A percentile compares a stretch with the other conserved stretches of the same genome.
Evolutionary conservation across 2,888 invertebrate genomes (phyloP).

Genomic region (Pyrrhia umbra): DNA sequence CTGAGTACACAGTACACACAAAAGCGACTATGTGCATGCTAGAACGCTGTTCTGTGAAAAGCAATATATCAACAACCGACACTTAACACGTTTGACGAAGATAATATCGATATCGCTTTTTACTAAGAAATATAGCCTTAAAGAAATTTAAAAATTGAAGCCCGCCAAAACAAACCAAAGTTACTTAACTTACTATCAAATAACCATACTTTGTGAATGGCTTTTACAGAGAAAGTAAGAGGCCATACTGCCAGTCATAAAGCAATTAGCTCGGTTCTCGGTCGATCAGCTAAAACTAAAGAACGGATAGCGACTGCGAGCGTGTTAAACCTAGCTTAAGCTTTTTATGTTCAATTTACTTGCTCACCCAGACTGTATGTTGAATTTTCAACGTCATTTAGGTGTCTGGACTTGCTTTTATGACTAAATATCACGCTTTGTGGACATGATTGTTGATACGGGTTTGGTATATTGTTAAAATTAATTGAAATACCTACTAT

Average conservation of each 20-base stretch:
- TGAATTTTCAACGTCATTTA: conserved; percentile 12
- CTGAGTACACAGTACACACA: conserved; percentile 20
- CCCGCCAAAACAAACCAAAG: background rate
- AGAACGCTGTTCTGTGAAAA: conserved; percentile 37
- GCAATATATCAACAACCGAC: conserved; percentile 40
- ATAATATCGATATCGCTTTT: conserved; percentile 44
- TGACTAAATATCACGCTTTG: conserved; percentile 39
- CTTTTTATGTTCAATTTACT: conserved; percentile 42
- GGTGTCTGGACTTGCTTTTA: conserved; percentile 6
- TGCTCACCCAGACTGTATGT: conserved; percentile 12
- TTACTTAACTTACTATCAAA: too few relatives aligned
- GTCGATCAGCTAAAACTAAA: background rate
- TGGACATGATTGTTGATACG: conserved; percentile 11
- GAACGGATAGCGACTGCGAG: background rate
- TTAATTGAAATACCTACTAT: too few relatives aligned
- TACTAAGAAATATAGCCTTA: conserved; percentile 26
- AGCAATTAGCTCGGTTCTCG: background rate
- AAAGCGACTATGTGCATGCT: conserved; percentile 2
- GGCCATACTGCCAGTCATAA: background rate
- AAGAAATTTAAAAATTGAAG: conserved; percentile 15
- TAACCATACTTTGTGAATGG: too few relatives aligned
- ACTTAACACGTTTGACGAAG: conserved; percentile 38
- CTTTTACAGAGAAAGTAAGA: background rate
- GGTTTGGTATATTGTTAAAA: conserved; percentile 6
- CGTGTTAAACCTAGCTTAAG: conserved; percentile 21